Evolutionary conservation across 2,888 invertebrate genomes (phyloP).

Genomic region (Cataglyphis albicans): DNA sequence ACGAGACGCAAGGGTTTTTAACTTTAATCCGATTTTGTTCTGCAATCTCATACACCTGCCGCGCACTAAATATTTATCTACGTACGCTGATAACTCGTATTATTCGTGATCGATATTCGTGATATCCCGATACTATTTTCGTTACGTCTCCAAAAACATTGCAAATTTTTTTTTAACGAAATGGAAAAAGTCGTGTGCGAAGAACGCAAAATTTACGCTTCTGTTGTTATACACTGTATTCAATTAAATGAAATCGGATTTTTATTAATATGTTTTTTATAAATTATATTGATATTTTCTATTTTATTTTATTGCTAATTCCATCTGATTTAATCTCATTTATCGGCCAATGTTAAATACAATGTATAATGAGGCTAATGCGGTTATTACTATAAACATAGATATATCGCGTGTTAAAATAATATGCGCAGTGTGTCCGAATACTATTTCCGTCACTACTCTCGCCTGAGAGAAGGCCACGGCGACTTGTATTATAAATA

Average conservation of each 20-base stretch:
- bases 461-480: conserved; percentile 43
- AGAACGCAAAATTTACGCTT: neutral
- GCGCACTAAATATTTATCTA: conserved; percentile 20
- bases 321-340: neutral
- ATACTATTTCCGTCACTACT: conserved; percentile 60
- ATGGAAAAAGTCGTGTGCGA: neutral
- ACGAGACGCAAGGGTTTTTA: conserved; percentile 8
- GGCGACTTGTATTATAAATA: conserved; percentile 59
- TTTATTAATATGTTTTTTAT: neutral
- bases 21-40: conserved; percentile 37
- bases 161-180: neutral
- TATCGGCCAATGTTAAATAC: conserved; percentile 8
- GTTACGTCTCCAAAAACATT: neutral
- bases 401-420: conserved; percentile 38
- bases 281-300: neutral
- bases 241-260: neutral
- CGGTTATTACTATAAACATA: conserved; percentile 4
- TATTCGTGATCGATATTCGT: neutral
- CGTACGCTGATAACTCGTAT: neutral
- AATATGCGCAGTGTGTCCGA: conserved; percentile 15
- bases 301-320: neutral
- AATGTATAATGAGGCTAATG: conserved; percentile 15
- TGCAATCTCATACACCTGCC: neutral
- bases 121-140: neutral
- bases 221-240: neutral